These are phyloP conservation scores for Lacanobia oleracea DNA, from an alignment of 2,888 invertebrate genomes.

Conservation along the genomic window DNA sequence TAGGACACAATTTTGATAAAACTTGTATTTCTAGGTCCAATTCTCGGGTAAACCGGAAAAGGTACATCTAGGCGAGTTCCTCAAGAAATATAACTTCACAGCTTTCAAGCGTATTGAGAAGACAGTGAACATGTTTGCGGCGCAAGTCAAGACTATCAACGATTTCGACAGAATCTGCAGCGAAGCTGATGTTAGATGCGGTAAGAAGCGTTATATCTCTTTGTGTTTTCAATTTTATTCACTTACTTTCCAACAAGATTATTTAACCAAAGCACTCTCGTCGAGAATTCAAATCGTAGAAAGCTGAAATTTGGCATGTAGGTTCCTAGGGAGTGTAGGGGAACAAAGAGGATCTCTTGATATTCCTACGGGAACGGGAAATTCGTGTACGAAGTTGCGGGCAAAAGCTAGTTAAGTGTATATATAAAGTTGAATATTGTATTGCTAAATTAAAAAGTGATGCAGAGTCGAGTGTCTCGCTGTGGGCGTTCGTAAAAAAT, in stretches of 20 bases:
- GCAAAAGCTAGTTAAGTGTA: no score
- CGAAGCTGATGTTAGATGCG: constrained; percentile 69
- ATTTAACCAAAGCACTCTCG: no score
- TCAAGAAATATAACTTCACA: constrained; percentile 72
- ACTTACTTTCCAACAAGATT: no score
- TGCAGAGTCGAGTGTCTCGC: background rate
- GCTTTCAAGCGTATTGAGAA: constrained; percentile 73
- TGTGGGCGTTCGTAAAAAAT: background rate
- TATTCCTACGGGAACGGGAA: no score
- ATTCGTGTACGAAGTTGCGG: no score
- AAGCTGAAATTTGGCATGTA: no score
- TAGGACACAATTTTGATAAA: background rate
- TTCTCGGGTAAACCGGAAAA: constrained; percentile 75
- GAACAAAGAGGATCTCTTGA: no score
- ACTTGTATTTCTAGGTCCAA: constrained; percentile 67
- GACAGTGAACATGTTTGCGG: constrained; percentile 70
- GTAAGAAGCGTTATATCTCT: constrained; percentile 67
- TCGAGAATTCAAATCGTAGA: no score
- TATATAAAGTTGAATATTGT: no score
- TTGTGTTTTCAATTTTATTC: no score
- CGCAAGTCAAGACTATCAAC: constrained; percentile 69
- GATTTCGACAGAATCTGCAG: constrained; percentile 76
- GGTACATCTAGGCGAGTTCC: constrained; percentile 70
- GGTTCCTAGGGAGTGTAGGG: no score
- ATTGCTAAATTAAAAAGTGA: background rate